phyloP scores from a whole-genome alignment of 2,888 invertebrate genomes.

The Acleris literana region DNA sequence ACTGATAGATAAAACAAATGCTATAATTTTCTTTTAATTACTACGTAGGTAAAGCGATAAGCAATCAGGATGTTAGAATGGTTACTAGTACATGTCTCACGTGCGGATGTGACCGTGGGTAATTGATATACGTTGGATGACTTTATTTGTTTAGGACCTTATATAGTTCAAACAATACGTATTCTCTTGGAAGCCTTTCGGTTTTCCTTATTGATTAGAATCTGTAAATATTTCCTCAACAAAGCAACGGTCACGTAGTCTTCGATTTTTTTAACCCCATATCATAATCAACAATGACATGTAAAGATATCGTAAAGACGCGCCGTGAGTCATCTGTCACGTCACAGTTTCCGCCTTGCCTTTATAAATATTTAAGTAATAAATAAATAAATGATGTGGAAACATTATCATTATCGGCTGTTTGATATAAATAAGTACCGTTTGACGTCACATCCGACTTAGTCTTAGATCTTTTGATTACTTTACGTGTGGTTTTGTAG shows the following conservation, averaged over 20 bases:
- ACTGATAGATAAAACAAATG: conserved; percentile 3
- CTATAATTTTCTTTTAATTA: background rate
- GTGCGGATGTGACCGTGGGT: too few relatives aligned
- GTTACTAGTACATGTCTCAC: too few relatives aligned
- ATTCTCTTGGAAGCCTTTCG: too few relatives aligned
- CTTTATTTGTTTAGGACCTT: too few relatives aligned
- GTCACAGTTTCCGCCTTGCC: conserved; percentile 18
- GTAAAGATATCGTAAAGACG: background rate
- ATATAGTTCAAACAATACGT: too few relatives aligned
- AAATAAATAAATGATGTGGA: conserved; percentile 20
- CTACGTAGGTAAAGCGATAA: background rate
- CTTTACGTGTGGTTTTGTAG: background rate
- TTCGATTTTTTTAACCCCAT: background rate
- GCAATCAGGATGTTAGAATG: background rate
- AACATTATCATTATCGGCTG: conserved; percentile 7
- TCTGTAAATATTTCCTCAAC: background rate
- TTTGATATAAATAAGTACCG: background rate
- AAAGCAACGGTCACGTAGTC: background rate
- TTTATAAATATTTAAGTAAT: conserved; percentile 15
- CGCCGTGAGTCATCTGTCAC: conserved; percentile 17
- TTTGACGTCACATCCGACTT: conserved; percentile 22
- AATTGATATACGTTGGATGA: too few relatives aligned
- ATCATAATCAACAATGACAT: conserved; percentile 3
- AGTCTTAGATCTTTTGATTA: conserved; percentile 11
- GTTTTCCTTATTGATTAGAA: background rate